Conservation (phyloP, 1,140 invertebrate genomes). For the Meloidogyne exigua region DNA sequence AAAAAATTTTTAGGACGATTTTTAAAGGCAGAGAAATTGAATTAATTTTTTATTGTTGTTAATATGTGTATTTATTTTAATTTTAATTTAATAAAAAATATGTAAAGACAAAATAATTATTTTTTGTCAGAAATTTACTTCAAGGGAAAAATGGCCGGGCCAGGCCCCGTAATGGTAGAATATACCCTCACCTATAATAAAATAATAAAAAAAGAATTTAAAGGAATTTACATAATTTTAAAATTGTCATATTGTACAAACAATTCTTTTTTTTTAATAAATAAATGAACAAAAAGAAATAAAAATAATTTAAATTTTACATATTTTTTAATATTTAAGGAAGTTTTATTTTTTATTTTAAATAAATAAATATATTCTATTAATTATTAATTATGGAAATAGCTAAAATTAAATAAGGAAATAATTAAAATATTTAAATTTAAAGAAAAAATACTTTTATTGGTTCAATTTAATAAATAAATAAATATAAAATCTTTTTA, state of each 20-base stretch:
- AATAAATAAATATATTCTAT: no score
- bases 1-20: not conserved
- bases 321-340: not conserved
- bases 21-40: constrained; percentile 11
- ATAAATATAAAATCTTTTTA: no score
- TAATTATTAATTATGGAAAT: no score
- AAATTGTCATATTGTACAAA: not conserved
- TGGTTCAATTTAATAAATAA: no score
- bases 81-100: not conserved
- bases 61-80: not conserved
- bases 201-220: not conserved
- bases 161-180: not conserved
- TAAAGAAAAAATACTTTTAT: no score
- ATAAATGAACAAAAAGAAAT: not conserved
- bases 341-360: not conserved
- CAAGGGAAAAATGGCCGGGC: not conserved
- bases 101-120: not conserved
- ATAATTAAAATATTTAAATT: no score
- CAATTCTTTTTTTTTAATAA: no score
- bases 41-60: not conserved
- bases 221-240: not conserved
- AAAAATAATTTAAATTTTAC: not conserved
- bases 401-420: no score
- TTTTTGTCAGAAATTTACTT: not conserved
- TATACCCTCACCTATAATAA: not conserved